Conservation (phyloP, 2,888 invertebrate species). For the Athrips mouffetella region DNA sequence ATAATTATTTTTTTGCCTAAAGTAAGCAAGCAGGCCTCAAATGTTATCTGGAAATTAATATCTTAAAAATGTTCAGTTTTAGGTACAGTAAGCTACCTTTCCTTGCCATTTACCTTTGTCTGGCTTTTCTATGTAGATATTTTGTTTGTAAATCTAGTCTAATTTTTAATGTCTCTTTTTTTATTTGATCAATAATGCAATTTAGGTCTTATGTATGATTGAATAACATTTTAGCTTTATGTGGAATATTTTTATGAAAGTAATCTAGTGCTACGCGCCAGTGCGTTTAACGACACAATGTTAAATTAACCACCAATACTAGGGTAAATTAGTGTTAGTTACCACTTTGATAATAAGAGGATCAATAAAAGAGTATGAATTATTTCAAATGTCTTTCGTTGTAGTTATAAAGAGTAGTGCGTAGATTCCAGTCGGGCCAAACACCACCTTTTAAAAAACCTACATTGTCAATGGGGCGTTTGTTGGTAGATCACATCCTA, state of each 20-base stretch:
- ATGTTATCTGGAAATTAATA: too few species aligned
- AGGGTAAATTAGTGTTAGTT: slow-evolving; percentile 52
- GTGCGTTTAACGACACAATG: neutral
- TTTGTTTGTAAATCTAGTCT: slow-evolving; percentile 5
- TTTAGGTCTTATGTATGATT: slow-evolving; percentile 12
- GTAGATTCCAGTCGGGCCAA: too few species aligned
- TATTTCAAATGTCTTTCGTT: slow-evolving; percentile 16
- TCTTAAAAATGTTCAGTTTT: too few species aligned
- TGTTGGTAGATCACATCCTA: too few species aligned
- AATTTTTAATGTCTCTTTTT: neutral
- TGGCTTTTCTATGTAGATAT: neutral
- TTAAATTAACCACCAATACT: slow-evolving; percentile 23
- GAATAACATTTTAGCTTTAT: neutral
- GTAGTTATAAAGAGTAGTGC: too few species aligned
- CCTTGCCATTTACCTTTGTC: too few species aligned
- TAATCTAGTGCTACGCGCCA: neutral
- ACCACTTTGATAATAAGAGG: slow-evolving; percentile 43
- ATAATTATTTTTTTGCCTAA: too few species aligned
- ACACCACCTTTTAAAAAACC: too few species aligned
- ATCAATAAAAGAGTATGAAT: slow-evolving; percentile 44
- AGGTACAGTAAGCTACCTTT: too few species aligned
- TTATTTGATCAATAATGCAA: slow-evolving; percentile 9
- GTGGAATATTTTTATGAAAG: neutral
- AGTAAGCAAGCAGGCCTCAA: too few species aligned
- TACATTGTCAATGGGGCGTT: too few species aligned